These are phyloP conservation scores for Carlito syrichta DNA, from an alignment of 2,113 vertebrate genomes.

Conservation along the genomic window DNA sequence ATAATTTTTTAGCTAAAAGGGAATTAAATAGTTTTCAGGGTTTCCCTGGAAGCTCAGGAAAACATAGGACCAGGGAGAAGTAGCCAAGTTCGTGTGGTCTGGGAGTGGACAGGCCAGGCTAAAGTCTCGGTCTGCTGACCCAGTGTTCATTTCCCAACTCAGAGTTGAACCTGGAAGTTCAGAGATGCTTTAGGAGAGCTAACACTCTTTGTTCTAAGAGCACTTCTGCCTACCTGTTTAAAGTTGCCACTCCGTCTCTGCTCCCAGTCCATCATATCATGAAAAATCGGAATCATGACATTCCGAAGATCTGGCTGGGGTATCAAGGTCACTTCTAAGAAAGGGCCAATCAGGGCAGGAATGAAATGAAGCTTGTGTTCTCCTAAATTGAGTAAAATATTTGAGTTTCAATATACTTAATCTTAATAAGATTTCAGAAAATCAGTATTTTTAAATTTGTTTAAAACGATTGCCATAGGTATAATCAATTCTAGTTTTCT, in stretches of 20 bases:
- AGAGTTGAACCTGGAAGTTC: not conserved
- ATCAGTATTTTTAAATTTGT: not conserved
- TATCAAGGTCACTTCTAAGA: conserved; percentile 98
- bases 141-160: not conserved
- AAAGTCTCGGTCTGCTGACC: not conserved
- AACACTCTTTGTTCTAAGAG: not conserved
- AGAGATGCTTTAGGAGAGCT: not conserved
- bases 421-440: conserved; percentile 1
- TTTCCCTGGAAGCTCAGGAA: not conserved
- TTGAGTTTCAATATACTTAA: not conserved
- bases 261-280: conserved; percentile 99
- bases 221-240: conserved; percentile 89
- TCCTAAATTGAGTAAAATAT: conserved; percentile 80
- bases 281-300: conserved; percentile 99
- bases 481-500: not conserved
- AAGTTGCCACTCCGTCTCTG: conserved; percentile 97
- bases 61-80: not conserved
- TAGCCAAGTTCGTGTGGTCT: not conserved
- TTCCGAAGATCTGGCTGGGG: conserved; percentile 97
- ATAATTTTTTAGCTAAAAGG: not conserved
- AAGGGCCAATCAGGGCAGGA: conserved; percentile 97
- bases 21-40: not conserved
- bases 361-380: conserved; percentile 99
- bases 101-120: not conserved
- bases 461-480: not conserved